Evolutionary conservation across 2,888 invertebrate genomes (phyloP), one percentile per base, ranked within the genome.

Genomic region (Trichopria drosophilae): DNA sequence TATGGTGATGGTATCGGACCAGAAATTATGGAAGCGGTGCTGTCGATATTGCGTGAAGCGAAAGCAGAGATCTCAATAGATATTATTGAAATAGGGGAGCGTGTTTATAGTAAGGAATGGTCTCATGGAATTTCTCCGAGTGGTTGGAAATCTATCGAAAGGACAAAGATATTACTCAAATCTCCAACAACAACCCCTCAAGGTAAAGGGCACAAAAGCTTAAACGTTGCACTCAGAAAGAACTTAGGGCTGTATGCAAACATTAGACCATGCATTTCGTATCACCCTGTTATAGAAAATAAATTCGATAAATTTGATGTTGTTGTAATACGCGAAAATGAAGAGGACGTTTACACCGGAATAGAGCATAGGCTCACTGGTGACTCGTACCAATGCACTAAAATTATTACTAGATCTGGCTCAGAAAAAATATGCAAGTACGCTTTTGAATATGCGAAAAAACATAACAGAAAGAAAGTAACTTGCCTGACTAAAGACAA

Each of bases 11-110:
- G 49, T 42, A 42, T 49, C 20, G 49, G 49, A 13, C 49, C 49
- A 16, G 49, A 49, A 36, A 49, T 49, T 4, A 49, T 49, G 49
- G 49, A 49, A 42, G 49, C 42, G 20, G 49, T 49, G 49, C 49
- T 49, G 19, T 42, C 19, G 20, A 37, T 49, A 42, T 49, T 49
- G 23, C 36, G 36, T n/a, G 31, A 35, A 49, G 49, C 49, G 3
- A 41, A 41, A 41, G 48, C 48, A 9, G 5, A 28, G 18, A 41
- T 48, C 41, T 20, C 28, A 18, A 19, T 48, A 28, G 48, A 48
- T 24, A 28, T 20, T 35, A 41, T 48, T 28, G 48, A 48, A 48
- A 28, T 48, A 41, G 48, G 48, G 18, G 48, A 48, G 35, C 16
- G 28, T 34, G 26, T 48, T 34, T 48, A 48, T 20, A 35, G 34